phyloP scores from a whole-genome alignment of 1,140 invertebrate genomes.

The Himalopsyche phryganea region DNA sequence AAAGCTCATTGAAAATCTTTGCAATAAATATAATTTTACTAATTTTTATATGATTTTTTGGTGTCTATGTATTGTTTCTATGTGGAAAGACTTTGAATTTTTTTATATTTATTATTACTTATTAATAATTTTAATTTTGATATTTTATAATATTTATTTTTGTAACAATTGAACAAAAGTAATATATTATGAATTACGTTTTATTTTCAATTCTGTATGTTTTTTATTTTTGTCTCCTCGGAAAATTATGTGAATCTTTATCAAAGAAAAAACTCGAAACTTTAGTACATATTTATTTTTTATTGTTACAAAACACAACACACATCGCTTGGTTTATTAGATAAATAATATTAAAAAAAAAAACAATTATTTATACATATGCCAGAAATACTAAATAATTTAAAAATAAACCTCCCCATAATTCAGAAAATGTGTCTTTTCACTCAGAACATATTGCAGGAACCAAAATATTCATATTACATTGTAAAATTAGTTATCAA shows the following conservation, averaged over 20 bases:
- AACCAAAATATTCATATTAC: slow-evolving; percentile 27
- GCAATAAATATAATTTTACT: slow-evolving; percentile 3
- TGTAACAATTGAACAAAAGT: too few relatives aligned
- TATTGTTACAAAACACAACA: background rate
- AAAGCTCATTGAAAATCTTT: background rate
- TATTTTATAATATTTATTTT: slow-evolving; percentile 37
- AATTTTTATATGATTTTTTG: slow-evolving; percentile 33
- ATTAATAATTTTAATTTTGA: slow-evolving; percentile 45
- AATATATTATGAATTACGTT: slow-evolving; percentile 11
- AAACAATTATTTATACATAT: slow-evolving; percentile 1
- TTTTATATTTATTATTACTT: slow-evolving; percentile 35
- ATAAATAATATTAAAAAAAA: background rate
- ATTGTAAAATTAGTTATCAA: background rate
- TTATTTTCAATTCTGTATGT: slow-evolving; percentile 35
- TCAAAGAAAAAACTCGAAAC: too few relatives aligned
- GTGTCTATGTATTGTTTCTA: slow-evolving; percentile 54
- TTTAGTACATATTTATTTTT: background rate
- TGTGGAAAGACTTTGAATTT: slow-evolving; percentile 56
- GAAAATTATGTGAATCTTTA: background rate
- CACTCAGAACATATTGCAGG: slow-evolving; percentile 57
- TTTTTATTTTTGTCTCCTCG: slow-evolving; percentile 29
- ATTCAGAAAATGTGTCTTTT: slow-evolving; percentile 86
- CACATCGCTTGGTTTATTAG: too few relatives aligned
- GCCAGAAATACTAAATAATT: background rate
- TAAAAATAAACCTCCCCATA: slow-evolving; percentile 18